These are phyloP conservation scores for Cyaniris semiargus DNA, from an alignment of 2,888 invertebrate genomes.

Conservation along the genomic window DNA sequence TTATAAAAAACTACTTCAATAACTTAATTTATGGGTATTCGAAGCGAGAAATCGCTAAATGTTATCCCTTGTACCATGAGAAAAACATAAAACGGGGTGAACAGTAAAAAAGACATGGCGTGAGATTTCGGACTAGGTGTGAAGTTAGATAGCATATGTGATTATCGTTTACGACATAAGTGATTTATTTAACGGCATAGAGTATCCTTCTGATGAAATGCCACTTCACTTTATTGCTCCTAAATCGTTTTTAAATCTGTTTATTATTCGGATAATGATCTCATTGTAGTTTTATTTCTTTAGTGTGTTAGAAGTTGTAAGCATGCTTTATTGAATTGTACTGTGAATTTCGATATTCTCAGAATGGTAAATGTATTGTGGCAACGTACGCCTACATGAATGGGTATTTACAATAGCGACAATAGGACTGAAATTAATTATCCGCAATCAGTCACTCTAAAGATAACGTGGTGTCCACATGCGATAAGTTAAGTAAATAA, in stretches of 20 bases:
- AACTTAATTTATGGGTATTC: neutral
- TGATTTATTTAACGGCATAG: constrained; percentile 52
- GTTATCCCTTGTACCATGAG: constrained; percentile 46
- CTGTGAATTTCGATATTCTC: constrained; percentile 5
- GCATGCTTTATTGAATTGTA: constrained; percentile 4
- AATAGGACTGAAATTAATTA: constrained; percentile 23
- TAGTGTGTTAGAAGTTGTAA: neutral
- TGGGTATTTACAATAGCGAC: constrained; percentile 9
- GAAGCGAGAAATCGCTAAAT: constrained; percentile 29
- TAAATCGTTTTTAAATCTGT: constrained; percentile 31
- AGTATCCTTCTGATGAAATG: constrained; percentile 37
- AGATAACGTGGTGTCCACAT: constrained; percentile 1
- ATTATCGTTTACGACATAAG: constrained; percentile 61
- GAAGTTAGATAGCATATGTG: constrained; percentile 62
- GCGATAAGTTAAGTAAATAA: constrained; percentile 26
- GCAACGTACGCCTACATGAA: neutral
- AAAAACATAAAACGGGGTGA: constrained; percentile 59
- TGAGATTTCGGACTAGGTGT: constrained; percentile 65
- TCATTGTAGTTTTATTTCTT: constrained; percentile 33
- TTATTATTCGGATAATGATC: constrained; percentile 33
- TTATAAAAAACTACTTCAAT: too few relatives aligned
- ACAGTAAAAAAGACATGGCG: constrained; percentile 67
- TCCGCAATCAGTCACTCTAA: constrained; percentile 19
- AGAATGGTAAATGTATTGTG: neutral
- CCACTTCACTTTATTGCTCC: constrained; percentile 27